phyloP scores from a whole-genome alignment of 2,888 invertebrate species.

The Strigamia crassipes region DNA sequence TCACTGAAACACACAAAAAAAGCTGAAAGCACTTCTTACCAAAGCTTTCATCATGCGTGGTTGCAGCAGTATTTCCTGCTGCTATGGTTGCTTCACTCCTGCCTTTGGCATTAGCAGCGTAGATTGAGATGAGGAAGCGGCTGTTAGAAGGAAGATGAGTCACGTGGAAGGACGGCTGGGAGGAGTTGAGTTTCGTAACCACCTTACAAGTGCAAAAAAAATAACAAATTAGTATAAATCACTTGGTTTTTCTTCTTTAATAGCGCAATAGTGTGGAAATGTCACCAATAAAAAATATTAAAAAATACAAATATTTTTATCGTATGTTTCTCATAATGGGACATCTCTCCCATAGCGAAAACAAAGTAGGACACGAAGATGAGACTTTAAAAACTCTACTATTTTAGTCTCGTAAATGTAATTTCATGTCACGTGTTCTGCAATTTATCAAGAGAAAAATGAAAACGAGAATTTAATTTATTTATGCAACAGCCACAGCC shows the following conservation, averaged over 20 bases:
- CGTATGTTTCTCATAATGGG: no score
- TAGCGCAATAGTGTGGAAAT: not conserved
- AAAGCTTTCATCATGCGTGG: constrained; percentile 33
- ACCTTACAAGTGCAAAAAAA: not conserved
- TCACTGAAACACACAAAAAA: not conserved
- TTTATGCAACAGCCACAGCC: no score
- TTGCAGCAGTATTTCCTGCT: constrained; percentile 34
- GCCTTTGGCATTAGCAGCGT: constrained; percentile 48
- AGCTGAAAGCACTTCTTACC: constrained; percentile 26
- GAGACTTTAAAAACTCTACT: no score
- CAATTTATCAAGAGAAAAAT: no score
- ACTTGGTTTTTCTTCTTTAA: not conserved
- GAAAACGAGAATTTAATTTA: no score
- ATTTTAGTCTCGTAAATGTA: no score
- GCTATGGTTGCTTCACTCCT: constrained; percentile 45
- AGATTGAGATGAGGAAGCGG: constrained; percentile 48
- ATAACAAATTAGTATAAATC: not conserved
- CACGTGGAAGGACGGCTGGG: constrained; percentile 46
- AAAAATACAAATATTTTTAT: not conserved
- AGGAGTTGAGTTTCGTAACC: constrained; percentile 37
- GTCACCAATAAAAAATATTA: no score
- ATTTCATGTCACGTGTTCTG: no score
- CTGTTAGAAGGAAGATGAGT: constrained; percentile 48
- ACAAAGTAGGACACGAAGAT: no score
- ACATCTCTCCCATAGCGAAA: no score